phyloP scores from a whole-genome alignment of 2,888 invertebrate species.

The Malthinus flaveolus region DNA sequence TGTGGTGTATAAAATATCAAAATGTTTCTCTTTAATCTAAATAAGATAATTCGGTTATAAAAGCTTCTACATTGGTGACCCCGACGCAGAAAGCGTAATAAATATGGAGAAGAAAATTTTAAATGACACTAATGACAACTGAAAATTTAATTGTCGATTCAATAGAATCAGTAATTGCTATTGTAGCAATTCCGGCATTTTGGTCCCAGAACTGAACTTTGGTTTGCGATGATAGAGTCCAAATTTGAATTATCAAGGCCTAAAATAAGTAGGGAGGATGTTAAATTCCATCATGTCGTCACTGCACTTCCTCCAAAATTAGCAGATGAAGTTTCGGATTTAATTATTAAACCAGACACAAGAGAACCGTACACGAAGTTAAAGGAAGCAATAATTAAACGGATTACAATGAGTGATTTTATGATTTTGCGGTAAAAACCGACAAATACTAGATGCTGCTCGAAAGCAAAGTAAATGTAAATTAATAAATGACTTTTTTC shows the following conservation, averaged over 20 bases:
- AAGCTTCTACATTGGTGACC: no score
- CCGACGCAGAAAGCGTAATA: no score
- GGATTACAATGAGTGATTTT: slow-evolving; percentile 1
- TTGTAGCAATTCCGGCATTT: no score
- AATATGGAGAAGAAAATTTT: no score
- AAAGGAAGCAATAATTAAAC: not conserved
- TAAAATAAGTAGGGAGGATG: not conserved
- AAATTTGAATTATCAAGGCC: slow-evolving; percentile 1
- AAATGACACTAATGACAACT: no score
- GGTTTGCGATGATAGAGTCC: slow-evolving; percentile 6
- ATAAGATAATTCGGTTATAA: no score
- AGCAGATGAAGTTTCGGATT: not conserved
- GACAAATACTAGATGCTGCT: not conserved
- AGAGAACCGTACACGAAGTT: not conserved
- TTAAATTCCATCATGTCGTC: slow-evolving; percentile 1
- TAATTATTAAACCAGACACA: not conserved
- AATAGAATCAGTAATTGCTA: no score
- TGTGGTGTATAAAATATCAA: no score
- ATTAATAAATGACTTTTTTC: no score
- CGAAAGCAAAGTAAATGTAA: not conserved
- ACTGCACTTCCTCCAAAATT: slow-evolving; percentile 1
- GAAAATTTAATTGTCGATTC: no score
- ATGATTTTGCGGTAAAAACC: no score
- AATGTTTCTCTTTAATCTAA: no score
- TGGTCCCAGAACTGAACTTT: not conserved